Conservation (phyloP, 1,140 invertebrate species). For the Procambarus clarkii region DNA sequence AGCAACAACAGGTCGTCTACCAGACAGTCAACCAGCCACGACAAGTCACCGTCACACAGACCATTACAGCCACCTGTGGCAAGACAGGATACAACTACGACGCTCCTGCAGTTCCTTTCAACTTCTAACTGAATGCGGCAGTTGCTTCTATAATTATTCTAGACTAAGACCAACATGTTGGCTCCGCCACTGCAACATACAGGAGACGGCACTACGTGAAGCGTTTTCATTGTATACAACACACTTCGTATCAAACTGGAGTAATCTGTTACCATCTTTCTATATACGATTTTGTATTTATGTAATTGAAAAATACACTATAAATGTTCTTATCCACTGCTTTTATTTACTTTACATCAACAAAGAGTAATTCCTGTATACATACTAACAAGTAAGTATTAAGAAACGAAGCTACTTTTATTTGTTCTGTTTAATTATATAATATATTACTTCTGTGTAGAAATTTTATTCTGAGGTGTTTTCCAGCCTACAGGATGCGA, state of each 20-base stretch:
- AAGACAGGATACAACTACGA: conserved; percentile 61
- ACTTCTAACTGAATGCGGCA: background rate
- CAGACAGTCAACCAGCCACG: conserved; percentile 58
- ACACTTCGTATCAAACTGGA: background rate
- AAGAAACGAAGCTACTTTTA: background rate
- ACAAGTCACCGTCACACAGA: conserved; percentile 56
- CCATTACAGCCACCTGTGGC: conserved; percentile 55
- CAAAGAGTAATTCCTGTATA: background rate
- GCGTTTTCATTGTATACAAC: background rate
- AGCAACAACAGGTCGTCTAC: conserved; percentile 53
- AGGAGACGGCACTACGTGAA: background rate
- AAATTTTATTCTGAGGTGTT: background rate
- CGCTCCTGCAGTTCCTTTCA: conserved; percentile 13
- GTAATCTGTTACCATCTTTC: conserved; percentile 18
- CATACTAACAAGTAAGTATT: conserved; percentile 37
- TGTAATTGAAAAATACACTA: conserved; percentile 50
- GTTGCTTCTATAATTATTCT: background rate
- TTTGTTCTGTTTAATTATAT: background rate
- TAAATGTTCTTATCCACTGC: background rate
- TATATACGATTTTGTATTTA: conserved; percentile 37
- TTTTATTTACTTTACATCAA: background rate
- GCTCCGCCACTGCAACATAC: background rate
- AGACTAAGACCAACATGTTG: background rate
- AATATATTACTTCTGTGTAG: background rate
- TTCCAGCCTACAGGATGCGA: conserved; percentile 44